Evolutionary conservation across 2,113 vertebrate genomes (phyloP), one percentile per base, ranked within the genome.

Genomic region (Apistogramma diplotaenia): DNA sequence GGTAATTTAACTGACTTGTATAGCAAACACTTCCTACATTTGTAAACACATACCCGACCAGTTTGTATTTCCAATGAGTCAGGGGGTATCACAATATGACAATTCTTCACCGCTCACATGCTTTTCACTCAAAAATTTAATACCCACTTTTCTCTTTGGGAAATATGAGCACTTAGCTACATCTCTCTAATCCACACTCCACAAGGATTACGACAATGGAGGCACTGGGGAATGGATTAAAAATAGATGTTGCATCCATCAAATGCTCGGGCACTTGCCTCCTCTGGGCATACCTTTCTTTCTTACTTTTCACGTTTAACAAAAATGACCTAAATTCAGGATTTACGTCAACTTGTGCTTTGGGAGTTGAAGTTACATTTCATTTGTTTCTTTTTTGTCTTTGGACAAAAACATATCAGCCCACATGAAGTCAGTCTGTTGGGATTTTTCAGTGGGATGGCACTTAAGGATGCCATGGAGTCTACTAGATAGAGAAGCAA

Each of bases 131-230:
- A n/a, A 49, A 74, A 85, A 82, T 85, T 86, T 85, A 87, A 88
- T 85, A 88, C 60, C 54, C 73, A 71, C 92, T 91, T 91, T 93
- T 86, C 82, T 91, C 85, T 82, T 82, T 10, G 79, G 56, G 82
- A 92, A 91, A 91, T 62, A 86, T 71, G 84, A 94, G 92, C 91
- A 94, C 87, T 95, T 92, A 92, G 85, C 87, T 73, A 79, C 85
- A 85, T 81, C 89, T 84, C 91, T 90, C 84, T 94, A 95, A 95
- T 95, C 93, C 92, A 93, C 89, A 90, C 89, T 89, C 87, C 62
- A 87, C 71, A 59, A 77, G 90, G 93, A 95, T 95, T 95, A 95
- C 80, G 82, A 93, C 92, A 93, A 94, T 92, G 76, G 87, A 93
- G 90, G 90, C 79, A 86, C 83, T 67, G 84, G 84, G 83, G 76